Evolutionary conservation across 2,888 invertebrate genomes (phyloP), one percentile per base, ranked within the genome.

Genomic region (Tetramorium bicarinatum): DNA sequence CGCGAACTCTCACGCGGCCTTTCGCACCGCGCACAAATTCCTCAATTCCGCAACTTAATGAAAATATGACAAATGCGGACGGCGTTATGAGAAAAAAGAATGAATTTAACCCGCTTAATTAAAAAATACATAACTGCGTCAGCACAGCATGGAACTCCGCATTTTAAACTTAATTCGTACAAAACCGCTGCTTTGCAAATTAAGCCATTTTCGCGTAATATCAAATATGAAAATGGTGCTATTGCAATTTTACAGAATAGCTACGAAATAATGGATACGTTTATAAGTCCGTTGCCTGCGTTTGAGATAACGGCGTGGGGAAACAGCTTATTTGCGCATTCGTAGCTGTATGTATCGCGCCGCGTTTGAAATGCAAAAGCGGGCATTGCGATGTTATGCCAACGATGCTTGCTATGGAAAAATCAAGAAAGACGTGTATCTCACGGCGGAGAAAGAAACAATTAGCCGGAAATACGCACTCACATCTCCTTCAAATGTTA

Each of bases 261-360:
- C 44, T 41, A 2, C 34, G 15, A 44, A 66, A 66, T 64, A 66
- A 66, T 49, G 47, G 1, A 75, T 66, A 38, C 8, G 18, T 41
- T 62, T 62, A 41, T 34, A 49, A 64, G 38, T 76, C 25, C 47
- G 18, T 8, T 34, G 29, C 41, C 18, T 18, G 38, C 49, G 18
- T 34, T 47, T 21, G 64, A 34, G 49, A 18, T 49, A 41, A 25
- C 7, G 13, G 25, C 38, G 18, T 38, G 25, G 25, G 15, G 25
- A 76, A 52, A 25, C 38, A 18, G 21, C 66, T 76, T 76, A 76
- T 64, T 66, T 38, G 64, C 21, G 47, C 47, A 18, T 18, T 76
- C 49, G 75, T 9, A 29, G n/a, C 4, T 47, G 49, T 34, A 38
- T 47, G 62, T 21, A 34, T 47, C 18, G 52, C 15, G 38, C 15